phyloP scores from a whole-genome alignment of 2,797 vertebrate genomes.

The Danio albolineatus region DNA sequence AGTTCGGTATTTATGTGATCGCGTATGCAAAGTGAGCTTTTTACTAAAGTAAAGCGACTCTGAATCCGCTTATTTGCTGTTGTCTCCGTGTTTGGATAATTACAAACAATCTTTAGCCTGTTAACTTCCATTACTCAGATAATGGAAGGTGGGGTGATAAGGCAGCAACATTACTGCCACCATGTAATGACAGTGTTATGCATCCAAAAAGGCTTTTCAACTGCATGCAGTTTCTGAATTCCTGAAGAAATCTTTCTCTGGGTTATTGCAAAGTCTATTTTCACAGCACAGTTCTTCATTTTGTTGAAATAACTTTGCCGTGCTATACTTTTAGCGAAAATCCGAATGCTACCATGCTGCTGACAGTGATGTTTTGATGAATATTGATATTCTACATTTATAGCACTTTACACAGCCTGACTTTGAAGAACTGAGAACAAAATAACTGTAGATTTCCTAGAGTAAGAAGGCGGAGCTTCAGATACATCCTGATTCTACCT shows the following conservation, averaged over 20 bases:
- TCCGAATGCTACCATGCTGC: too few relatives aligned
- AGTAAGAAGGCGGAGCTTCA: too few relatives aligned
- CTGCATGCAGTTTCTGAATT: neutral
- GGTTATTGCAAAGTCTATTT: neutral
- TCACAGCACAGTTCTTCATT: too few relatives aligned
- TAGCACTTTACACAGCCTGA: too few relatives aligned
- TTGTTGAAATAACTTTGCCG: too few relatives aligned
- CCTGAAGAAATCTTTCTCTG: neutral
- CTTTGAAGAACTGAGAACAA: too few relatives aligned
- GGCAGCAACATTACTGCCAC: conserved; percentile 1
- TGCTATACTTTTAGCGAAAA: too few relatives aligned
- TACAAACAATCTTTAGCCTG: conserved; percentile 28
- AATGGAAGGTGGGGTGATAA: conserved; percentile 12
- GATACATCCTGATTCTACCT: too few relatives aligned
- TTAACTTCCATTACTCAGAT: conserved; percentile 37
- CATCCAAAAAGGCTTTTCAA: conserved; percentile 20
- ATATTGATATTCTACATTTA: too few relatives aligned
- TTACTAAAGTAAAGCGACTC: conserved; percentile 30
- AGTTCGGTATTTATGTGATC: conserved; percentile 20
- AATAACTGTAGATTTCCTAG: too few relatives aligned
- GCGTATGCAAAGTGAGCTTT: conserved; percentile 30
- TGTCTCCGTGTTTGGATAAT: conserved; percentile 24
- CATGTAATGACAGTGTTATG: neutral
- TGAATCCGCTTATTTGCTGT: conserved; percentile 21
- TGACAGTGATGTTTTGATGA: too few relatives aligned